Evolutionary conservation across 1,140 invertebrate genomes (phyloP).

Genomic region (Argopecten irradians): DNA sequence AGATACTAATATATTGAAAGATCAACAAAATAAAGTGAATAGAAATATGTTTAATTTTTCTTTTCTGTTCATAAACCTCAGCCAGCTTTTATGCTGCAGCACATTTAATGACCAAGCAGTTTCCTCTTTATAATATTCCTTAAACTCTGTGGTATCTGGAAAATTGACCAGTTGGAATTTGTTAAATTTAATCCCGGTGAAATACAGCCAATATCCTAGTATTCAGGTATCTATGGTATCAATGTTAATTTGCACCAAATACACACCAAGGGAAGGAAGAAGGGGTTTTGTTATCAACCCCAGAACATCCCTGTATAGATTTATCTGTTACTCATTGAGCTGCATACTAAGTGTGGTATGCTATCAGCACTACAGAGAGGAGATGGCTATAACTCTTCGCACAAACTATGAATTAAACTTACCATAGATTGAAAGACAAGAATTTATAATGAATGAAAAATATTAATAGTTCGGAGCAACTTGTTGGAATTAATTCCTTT

Average conservation of each 20-base stretch:
- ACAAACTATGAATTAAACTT: neutral
- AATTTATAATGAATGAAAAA: neutral
- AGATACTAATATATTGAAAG: no score
- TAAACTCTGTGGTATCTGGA: no score
- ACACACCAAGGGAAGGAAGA: neutral
- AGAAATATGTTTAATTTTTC: no score
- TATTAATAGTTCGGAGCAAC: neutral
- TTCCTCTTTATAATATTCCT: no score
- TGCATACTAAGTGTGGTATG: neutral
- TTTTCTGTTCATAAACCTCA: no score
- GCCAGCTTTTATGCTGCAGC: no score
- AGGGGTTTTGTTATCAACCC: neutral
- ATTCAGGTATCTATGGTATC: neutral
- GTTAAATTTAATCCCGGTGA: neutral
- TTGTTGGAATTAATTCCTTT: neutral
- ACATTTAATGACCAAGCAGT: no score
- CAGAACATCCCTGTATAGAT: neutral
- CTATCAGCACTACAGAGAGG: neutral
- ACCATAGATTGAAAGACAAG: neutral
- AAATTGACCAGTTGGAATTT: no score
- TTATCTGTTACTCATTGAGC: neutral
- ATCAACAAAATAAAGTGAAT: no score
- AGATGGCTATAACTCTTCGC: neutral
- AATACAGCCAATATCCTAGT: neutral
- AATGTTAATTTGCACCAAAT: neutral